These are phyloP conservation scores for Spisula solida DNA, from an alignment of 2,888 invertebrate genomes.

Conservation along the genomic window DNA sequence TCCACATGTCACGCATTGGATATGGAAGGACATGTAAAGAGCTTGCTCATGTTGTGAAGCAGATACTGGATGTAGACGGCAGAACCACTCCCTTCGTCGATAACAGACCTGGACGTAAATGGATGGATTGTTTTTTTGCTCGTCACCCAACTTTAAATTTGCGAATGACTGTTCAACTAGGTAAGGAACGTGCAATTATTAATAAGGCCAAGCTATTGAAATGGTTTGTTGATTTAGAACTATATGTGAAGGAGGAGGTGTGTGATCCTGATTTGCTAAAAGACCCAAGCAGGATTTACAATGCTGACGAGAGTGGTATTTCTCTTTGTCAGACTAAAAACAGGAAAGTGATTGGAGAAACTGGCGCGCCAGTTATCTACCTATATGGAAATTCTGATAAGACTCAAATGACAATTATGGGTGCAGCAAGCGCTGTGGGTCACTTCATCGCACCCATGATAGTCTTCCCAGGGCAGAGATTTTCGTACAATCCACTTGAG, in stretches of 20 bases:
- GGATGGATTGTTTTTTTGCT: conserved; percentile 39
- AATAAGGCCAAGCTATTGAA: conserved; percentile 12
- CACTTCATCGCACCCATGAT: conserved; percentile 57
- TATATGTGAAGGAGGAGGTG: conserved; percentile 36
- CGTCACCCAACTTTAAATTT: conserved; percentile 31
- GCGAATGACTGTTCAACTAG: conserved; percentile 26
- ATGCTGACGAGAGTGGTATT: conserved; percentile 49
- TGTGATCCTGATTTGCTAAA: conserved; percentile 26
- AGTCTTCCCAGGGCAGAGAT: conserved; percentile 51
- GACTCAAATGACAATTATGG: conserved; percentile 49
- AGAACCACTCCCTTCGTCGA: neutral
- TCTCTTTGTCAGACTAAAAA: conserved; percentile 36
- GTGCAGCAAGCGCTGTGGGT: conserved; percentile 41
- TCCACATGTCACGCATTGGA: conserved; percentile 42
- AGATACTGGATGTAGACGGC: neutral
- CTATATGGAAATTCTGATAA: conserved; percentile 46
- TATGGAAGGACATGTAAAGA: conserved; percentile 36
- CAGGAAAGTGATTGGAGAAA: conserved; percentile 32
- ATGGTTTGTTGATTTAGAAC: conserved; percentile 43
- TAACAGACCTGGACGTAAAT: conserved; percentile 2
- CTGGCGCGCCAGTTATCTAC: conserved; percentile 34
- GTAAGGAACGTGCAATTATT: conserved; percentile 34
- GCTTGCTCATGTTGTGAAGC: neutral
- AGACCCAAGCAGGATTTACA: conserved; percentile 34
- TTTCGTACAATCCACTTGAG: conserved; percentile 53